Evolutionary conservation across 2,888 invertebrate genomes (phyloP), one percentile per base, ranked within the genome.

Genomic region (Eumacrocentrus americanus): DNA sequence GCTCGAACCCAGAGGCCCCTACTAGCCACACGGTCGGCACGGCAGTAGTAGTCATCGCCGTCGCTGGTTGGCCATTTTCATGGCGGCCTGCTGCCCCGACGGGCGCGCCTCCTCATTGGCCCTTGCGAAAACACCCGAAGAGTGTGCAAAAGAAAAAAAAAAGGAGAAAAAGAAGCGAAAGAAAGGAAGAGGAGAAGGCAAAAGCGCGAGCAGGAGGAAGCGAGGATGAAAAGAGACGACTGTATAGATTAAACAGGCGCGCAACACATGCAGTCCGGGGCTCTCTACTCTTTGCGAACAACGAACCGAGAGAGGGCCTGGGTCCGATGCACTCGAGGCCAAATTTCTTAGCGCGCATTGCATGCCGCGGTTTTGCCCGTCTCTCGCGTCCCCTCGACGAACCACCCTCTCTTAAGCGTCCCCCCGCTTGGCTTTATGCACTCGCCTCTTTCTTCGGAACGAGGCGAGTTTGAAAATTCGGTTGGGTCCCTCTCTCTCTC

Each of bases 1-100:
- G 85, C 79, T 79, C 86, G 85, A 86, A 86, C 84, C 77, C 77
- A 77, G 75, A 58, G 61, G 64, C 53, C 50, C 37, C 50, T 55
- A 54, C 58, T 48, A 40, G 35, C 44, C 25, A 25, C 48, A 22
- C 47, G 40, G 35, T 18, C 51, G 37, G 40, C 60, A 44, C 51
- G 53, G 40, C 58, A 58, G 60, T 62, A 55, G 62, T 58, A 64
- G 61, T 55, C 58, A 63, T 44, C 53, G 54, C 54, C 51, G 57
- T 52, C 54, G 60, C 63, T 53, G 50, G 72, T 72, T 76, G 71
- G 79, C 79, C 77, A 79, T 79, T 78, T 78, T 78, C 77, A 62
- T 76, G 74, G 76, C 67, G 66, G 67, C 68, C 67, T 56, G 68
- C 68, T 69, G 67, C 72, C 25, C 35, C 46, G 37, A 29, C 54